Evolutionary conservation across 2,888 invertebrate species (phyloP).

Genomic region (Habroteleia sp.): DNA sequence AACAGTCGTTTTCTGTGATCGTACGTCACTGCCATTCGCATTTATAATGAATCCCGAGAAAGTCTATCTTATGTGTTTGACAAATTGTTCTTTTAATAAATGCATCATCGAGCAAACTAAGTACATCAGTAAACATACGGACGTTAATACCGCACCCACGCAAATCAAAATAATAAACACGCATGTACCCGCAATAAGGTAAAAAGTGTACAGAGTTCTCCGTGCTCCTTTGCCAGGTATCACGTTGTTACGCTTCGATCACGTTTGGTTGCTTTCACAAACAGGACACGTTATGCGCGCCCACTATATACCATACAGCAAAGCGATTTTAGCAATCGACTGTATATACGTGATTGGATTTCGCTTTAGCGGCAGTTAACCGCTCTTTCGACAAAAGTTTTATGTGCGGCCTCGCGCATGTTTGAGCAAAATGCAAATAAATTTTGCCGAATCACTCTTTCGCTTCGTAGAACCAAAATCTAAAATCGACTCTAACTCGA

Average conservation of each 20-base stretch:
- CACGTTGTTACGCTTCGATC: conserved; percentile 69
- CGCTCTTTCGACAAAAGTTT: conserved; percentile 63
- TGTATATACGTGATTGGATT: conserved; percentile 73
- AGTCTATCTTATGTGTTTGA: conserved; percentile 14
- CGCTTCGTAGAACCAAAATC: conserved; percentile 45
- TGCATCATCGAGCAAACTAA: conserved; percentile 33
- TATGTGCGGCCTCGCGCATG: conserved; percentile 41
- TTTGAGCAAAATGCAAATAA: conserved; percentile 59
- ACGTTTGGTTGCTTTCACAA: conserved; percentile 75
- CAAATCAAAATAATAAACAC: conserved; percentile 63
- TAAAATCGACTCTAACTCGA: conserved; percentile 28
- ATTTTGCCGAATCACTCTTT: conserved; percentile 44
- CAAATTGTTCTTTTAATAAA: conserved; percentile 13
- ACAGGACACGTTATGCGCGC: conserved; percentile 74
- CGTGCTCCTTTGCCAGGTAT: conserved; percentile 56
- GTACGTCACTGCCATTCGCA: background rate
- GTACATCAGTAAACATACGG: conserved; percentile 21
- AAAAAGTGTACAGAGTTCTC: conserved; percentile 54
- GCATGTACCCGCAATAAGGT: conserved; percentile 59
- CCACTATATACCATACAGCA: conserved; percentile 62
- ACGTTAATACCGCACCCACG: conserved; percentile 55
- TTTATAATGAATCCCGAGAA: conserved; percentile 6
- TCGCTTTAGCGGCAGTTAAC: conserved; percentile 65
- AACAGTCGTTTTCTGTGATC: too few species aligned
- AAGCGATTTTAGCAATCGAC: conserved; percentile 69